Evolutionary conservation across 2,888 invertebrate species (phyloP).

Genomic region (Oscheius sp.): DNA sequence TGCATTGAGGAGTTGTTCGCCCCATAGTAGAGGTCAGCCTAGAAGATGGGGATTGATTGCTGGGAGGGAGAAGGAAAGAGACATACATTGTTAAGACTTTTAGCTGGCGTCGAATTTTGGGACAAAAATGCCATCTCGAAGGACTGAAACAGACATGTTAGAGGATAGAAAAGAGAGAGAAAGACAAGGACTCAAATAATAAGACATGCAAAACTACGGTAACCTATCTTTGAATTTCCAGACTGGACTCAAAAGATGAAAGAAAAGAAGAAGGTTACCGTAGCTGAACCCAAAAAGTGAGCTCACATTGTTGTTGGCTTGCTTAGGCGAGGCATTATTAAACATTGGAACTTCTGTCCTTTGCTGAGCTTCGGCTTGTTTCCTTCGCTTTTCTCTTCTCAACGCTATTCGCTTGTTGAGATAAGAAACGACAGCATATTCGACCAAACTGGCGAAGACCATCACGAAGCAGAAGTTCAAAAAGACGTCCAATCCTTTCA

Average conservation of each 20-base stretch:
- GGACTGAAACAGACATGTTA: slow-evolving; percentile 44
- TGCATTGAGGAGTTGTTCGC: slow-evolving; percentile 58
- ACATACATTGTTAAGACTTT: slow-evolving; percentile 41
- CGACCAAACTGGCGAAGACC: slow-evolving; percentile 84
- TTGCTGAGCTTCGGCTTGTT: slow-evolving; percentile 55
- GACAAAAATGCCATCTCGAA: slow-evolving; percentile 62
- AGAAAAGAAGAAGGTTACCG: not conserved
- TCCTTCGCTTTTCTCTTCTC: slow-evolving; percentile 78
- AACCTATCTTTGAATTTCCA: too few species aligned
- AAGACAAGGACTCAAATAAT: not conserved
- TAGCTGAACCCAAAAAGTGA: too few species aligned
- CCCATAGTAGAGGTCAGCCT: slow-evolving; percentile 57
- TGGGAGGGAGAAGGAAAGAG: not conserved
- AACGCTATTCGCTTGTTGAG: slow-evolving; percentile 96
- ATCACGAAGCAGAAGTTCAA: slow-evolving; percentile 70
- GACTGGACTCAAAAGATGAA: too few species aligned
- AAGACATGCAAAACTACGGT: too few species aligned
- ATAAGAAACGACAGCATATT: slow-evolving; percentile 96
- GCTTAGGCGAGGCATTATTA: slow-evolving; percentile 43
- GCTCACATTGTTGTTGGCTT: slow-evolving; percentile 54
- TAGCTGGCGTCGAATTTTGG: slow-evolving; percentile 59
- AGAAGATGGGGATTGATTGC: slow-evolving; percentile 20
- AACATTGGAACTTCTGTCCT: slow-evolving; percentile 57
- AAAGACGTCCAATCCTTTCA: slow-evolving; percentile 76
- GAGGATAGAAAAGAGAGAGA: not conserved